Conservation (phyloP, 2,113 vertebrate species). For the Dasyurus viverrinus region DNA sequence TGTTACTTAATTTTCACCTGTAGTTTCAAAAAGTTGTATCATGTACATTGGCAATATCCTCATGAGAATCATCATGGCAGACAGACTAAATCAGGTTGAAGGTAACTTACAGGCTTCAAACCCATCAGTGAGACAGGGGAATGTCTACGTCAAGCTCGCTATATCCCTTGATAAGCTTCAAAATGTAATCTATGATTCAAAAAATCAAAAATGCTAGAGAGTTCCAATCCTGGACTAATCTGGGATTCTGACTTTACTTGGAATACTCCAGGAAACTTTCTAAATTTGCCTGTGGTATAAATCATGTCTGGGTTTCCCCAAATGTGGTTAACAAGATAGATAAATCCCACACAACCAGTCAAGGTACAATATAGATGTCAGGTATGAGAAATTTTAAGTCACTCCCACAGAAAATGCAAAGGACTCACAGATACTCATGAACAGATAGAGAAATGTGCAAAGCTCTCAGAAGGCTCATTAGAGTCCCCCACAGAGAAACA, state of each 20-base stretch:
- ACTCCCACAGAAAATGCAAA: neutral
- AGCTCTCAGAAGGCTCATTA: neutral
- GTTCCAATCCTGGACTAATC: neutral
- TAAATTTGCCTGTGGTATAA: neutral
- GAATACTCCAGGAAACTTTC: neutral
- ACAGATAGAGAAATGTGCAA: neutral
- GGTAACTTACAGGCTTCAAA: neutral
- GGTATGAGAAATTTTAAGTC: neutral
- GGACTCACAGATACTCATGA: neutral
- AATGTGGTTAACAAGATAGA: neutral
- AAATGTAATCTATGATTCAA: neutral
- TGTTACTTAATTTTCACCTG: neutral
- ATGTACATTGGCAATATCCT: neutral
- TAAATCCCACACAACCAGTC: neutral
- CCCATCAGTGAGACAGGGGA: neutral
- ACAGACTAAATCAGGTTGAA: neutral
- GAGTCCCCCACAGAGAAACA: neutral
- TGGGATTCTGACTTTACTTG: neutral
- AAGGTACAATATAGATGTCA: neutral
- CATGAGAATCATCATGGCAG: neutral
- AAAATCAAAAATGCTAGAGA: neutral
- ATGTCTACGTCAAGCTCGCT: neutral
- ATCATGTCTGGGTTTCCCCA: neutral
- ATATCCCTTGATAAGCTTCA: neutral
- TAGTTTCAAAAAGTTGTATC: neutral